Conservation (phyloP, 2,797 vertebrate genomes). For the Pteropus rufus region DNA sequence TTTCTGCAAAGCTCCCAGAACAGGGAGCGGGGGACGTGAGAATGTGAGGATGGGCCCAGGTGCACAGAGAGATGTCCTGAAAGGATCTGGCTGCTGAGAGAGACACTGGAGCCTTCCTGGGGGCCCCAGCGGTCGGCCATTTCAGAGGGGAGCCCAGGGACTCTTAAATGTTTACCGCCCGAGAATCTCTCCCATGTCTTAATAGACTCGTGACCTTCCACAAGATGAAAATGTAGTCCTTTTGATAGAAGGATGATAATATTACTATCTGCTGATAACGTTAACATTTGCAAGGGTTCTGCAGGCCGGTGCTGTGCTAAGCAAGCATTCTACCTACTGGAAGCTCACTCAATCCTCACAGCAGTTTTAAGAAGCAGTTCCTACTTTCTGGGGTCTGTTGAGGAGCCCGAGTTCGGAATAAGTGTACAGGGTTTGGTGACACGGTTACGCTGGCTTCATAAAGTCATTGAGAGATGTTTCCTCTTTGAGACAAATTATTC, state of each 20-base stretch:
- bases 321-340: background rate
- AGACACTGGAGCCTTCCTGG: background rate
- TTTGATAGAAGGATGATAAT: background rate
- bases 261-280: background rate
- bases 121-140: background rate
- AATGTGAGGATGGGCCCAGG: background rate
- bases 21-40: background rate
- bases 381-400: background rate
- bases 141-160: background rate
- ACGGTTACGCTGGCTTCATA: background rate
- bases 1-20: background rate
- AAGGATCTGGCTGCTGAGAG: background rate
- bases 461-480: background rate
- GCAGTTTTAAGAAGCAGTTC: background rate
- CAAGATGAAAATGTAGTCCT: background rate
- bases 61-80: background rate
- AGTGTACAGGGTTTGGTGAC: background rate
- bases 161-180: background rate
- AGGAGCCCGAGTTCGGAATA: background rate
- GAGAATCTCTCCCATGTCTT: background rate
- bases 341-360: background rate
- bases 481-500: background rate
- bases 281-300: background rate
- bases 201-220: background rate
- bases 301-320: background rate